phyloP scores from a whole-genome alignment of 2,113 vertebrate genomes.

The Hippocampus zosterae region DNA sequence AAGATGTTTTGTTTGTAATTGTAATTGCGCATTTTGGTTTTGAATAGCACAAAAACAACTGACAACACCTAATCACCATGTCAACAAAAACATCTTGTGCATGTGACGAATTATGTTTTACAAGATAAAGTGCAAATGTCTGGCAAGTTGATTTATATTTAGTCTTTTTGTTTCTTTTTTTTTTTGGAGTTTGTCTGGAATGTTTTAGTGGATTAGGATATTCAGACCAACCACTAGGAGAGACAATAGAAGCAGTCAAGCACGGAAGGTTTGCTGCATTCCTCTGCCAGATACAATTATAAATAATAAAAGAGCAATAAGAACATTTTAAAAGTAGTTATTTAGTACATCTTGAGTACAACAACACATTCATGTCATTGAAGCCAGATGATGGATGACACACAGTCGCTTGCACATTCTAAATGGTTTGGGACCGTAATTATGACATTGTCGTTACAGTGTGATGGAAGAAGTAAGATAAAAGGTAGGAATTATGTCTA shows the following conservation, averaged over 20 bases:
- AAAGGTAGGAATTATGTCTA: not conserved
- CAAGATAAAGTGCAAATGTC: not conserved
- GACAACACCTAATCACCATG: not conserved
- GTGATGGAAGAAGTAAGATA: not conserved
- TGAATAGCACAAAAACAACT: not conserved
- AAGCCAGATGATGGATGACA: not conserved
- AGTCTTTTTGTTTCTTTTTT: not conserved
- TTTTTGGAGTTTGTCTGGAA: conserved; percentile 33
- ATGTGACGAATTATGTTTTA: conserved; percentile 1
- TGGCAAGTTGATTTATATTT: conserved; percentile 10
- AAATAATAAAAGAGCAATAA: not conserved
- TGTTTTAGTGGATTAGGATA: conserved; percentile 40
- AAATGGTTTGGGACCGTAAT: not conserved
- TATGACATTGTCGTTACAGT: conserved; percentile 1
- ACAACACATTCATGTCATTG: conserved; percentile 1
- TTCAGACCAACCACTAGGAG: conserved; percentile 43
- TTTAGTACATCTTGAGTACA: not conserved
- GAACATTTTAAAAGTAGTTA: not conserved
- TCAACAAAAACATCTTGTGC: not conserved
- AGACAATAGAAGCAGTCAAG: conserved; percentile 41
- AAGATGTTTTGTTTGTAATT: not conserved
- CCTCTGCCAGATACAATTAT: conserved; percentile 15
- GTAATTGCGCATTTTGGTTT: not conserved
- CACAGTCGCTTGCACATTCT: not conserved
- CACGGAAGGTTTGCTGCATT: conserved; percentile 46